Percentiles rank a stretch among this genome's conserved stretches.
phyloP scores from a whole-genome alignment of 2,888 invertebrate genomes.

The Tetheella fluctuosa region DNA sequence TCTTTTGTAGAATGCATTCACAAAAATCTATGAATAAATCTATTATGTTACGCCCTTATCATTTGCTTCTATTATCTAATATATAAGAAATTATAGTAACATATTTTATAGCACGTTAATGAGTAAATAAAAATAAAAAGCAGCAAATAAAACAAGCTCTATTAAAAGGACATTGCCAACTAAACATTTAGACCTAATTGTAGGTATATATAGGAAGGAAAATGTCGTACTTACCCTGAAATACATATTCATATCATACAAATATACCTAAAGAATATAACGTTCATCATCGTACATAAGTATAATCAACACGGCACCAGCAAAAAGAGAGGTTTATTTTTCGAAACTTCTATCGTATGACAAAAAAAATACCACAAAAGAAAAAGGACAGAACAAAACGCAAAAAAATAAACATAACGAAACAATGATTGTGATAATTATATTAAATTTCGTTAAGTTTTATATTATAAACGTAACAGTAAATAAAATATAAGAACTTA shows the following conservation, averaged over 20 bases:
- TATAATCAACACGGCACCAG: slow-evolving; percentile 50
- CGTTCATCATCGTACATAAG: slow-evolving; percentile 24
- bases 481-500: slow-evolving; percentile 16
- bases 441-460: background rate
- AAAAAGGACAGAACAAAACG: slow-evolving; percentile 43
- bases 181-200: slow-evolving; percentile 46
- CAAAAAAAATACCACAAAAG: slow-evolving; percentile 24
- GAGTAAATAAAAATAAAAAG: slow-evolving; percentile 58
- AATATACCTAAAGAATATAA: slow-evolving; percentile 22
- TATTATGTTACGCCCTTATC: slow-evolving; percentile 30
- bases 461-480: slow-evolving; percentile 9
- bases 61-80: slow-evolving; percentile 42
- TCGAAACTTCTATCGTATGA: slow-evolving; percentile 20
- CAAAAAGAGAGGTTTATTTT: slow-evolving; percentile 44
- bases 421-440: background rate
- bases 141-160: slow-evolving; percentile 73
- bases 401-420: slow-evolving; percentile 38
- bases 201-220: slow-evolving; percentile 25
- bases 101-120: slow-evolving; percentile 32
- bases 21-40: background rate
- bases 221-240: slow-evolving; percentile 49
- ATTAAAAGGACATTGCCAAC: slow-evolving; percentile 53
- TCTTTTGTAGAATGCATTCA: background rate
- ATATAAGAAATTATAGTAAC: slow-evolving; percentile 20
- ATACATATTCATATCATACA: slow-evolving; percentile 25